Evolutionary conservation across 2,797 vertebrate genomes (phyloP), one percentile per base, ranked within the genome.

Genomic region (Anguilla obscura): DNA sequence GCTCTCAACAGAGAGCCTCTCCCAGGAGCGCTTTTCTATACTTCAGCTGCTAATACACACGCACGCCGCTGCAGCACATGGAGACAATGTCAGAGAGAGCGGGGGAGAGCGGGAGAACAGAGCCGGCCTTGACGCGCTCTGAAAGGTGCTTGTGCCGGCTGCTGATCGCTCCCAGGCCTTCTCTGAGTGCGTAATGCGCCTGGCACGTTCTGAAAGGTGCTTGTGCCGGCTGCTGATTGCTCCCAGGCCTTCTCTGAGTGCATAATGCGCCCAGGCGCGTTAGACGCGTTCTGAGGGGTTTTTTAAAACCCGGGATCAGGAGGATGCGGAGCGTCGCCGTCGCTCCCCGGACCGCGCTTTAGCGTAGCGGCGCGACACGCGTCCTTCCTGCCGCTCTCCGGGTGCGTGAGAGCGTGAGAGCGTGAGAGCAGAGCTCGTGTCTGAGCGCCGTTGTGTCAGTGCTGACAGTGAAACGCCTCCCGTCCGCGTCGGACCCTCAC

Each of bases 401-500:
- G 1, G 27, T 16, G 66, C n/a, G 18, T 1, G 52, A 76, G 21
- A 82, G 24, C 36, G 63, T 27, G 56, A 84, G 71, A 69, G 36
- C 33, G 33, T 33, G 33, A 33, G 33, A 33, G 33, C 40, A 87
- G 58, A 71, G 14, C 0, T 60, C 71, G 69, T 63, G 58, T 80
- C 60, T 27, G 63, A 54, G 33, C 66, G 52, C 33, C 50, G 80
- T 84, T 1, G 83, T 87, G 84, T 89, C 87, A 83, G 88, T 91
- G 89, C 3, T 86, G 86, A 90, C 48, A 88, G 80, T 88, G 91
- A 89, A 82, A 92, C 21, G 85, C 90, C 63, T 89, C 84, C 33
- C 76, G 30, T 82, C 16, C 6, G 14, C 24, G 89, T 90, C 93
- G 82, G 66, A 93, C 66, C 63, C 52, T 10, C 10, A 10, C 50